phyloP scores from a whole-genome alignment of 2,113 vertebrate genomes.

The Phalacrocorax pelagicus region DNA sequence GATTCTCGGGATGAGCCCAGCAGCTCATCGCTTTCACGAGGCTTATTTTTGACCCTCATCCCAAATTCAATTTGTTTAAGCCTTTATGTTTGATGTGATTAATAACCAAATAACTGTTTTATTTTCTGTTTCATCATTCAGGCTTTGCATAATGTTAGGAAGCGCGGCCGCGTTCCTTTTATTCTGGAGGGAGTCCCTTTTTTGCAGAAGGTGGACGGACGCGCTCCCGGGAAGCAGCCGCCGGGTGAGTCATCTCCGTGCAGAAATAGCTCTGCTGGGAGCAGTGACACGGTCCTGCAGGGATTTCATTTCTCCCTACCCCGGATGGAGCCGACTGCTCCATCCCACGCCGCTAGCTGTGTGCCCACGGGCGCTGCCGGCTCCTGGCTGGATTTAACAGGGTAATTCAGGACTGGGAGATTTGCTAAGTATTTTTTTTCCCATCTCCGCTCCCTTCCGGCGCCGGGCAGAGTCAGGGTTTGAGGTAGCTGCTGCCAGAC shows the following conservation, averaged over 20 bases:
- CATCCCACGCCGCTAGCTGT: background rate
- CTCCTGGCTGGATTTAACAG: background rate
- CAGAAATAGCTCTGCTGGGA: background rate
- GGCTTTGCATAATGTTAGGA: background rate
- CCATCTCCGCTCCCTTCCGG: background rate
- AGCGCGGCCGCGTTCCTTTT: background rate
- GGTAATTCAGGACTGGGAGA: background rate
- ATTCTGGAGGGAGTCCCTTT: background rate
- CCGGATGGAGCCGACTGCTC: background rate
- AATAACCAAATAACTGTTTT: background rate
- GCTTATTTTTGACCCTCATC: fast-evolving
- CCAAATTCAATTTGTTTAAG: background rate
- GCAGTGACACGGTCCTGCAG: background rate
- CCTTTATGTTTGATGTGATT: fast-evolving
- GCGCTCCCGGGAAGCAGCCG: background rate
- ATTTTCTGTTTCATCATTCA: background rate
- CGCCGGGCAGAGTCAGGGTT: fast-evolving
- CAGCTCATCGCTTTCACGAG: fast-evolving
- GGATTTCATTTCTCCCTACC: background rate
- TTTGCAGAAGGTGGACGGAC: background rate
- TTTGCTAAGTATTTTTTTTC: background rate
- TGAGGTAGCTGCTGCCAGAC: background rate
- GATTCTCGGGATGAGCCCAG: fast-evolving
- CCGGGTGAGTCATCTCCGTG: background rate
- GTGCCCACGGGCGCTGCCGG: background rate